Conservation (phyloP, 2,797 vertebrate species). For the Meda fulgida region DNA sequence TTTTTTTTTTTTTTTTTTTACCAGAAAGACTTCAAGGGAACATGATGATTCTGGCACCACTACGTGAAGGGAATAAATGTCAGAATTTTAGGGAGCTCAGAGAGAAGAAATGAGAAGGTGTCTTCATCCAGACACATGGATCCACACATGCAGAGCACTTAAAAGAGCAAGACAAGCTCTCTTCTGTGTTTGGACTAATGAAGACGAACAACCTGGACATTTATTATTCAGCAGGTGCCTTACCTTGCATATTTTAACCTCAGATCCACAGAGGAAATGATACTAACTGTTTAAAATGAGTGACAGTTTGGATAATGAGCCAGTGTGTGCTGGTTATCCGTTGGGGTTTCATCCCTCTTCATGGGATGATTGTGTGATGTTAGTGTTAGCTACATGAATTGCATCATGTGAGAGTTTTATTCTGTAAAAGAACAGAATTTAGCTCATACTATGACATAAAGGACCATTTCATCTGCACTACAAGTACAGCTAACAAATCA, state of each 20-base stretch:
- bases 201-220: slow-evolving; percentile 60
- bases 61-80: slow-evolving; percentile 66
- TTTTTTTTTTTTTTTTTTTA: slow-evolving; percentile 56
- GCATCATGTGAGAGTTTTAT: slow-evolving; percentile 40
- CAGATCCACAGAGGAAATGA: slow-evolving; percentile 43
- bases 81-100: slow-evolving; percentile 35
- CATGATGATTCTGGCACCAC: slow-evolving; percentile 59
- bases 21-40: slow-evolving; percentile 68
- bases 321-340: slow-evolving; percentile 51
- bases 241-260: slow-evolving; percentile 51
- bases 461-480: neutral
- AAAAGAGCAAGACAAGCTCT: slow-evolving; percentile 45
- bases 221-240: slow-evolving; percentile 58
- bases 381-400: slow-evolving; percentile 42
- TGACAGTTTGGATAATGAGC: slow-evolving; percentile 64
- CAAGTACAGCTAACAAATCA: neutral
- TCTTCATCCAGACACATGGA: slow-evolving; percentile 37
- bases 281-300: slow-evolving; percentile 47
- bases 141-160: slow-evolving; percentile 38
- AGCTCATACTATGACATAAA: neutral
- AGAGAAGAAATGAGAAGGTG: slow-evolving; percentile 24
- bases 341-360: slow-evolving; percentile 29
- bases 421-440: neutral
- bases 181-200: slow-evolving; percentile 61
- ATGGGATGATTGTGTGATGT: slow-evolving; percentile 19